Conservation (phyloP, 2,797 vertebrate species). For the Typhlichthys subterraneus region DNA sequence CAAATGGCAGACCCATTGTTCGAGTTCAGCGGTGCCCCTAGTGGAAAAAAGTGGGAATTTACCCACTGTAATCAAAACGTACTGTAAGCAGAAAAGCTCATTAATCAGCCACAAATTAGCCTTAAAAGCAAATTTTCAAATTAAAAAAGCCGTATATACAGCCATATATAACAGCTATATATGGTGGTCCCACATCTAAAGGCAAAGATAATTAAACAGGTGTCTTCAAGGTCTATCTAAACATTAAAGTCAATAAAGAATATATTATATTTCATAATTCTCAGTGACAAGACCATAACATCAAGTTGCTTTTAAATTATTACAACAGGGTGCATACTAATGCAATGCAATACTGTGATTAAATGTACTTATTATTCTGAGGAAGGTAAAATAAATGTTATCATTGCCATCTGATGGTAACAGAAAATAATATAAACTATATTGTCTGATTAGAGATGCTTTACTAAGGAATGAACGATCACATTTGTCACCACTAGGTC, state of each 20-base stretch:
- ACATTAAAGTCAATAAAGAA: too few relatives aligned
- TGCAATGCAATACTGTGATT: too few relatives aligned
- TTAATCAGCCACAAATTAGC: too few relatives aligned
- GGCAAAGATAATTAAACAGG: too few relatives aligned
- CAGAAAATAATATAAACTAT: background rate
- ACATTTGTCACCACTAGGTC: background rate
- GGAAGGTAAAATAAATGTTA: background rate
- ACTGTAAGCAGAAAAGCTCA: background rate
- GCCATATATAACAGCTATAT: constrained; percentile 1
- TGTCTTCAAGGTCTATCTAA: too few relatives aligned
- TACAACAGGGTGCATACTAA: too few relatives aligned
- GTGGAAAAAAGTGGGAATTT: background rate
- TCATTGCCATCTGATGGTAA: constrained; percentile 44
- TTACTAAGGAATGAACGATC: background rate
- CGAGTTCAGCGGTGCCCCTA: background rate
- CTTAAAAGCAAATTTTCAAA: too few relatives aligned
- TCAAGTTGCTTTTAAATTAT: too few relatives aligned
- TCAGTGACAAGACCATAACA: too few relatives aligned
- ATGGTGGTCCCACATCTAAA: constrained; percentile 44
- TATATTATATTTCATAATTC: too few relatives aligned
- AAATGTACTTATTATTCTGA: background rate
- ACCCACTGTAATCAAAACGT: background rate
- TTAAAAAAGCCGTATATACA: background rate
- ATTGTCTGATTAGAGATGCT: background rate
- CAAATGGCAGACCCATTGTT: background rate